Evolutionary conservation across 64 coral and sea anemone genomes (phyloP), one percentile per base, ranked within the genome.

Genomic region (Actinia equina): DNA sequence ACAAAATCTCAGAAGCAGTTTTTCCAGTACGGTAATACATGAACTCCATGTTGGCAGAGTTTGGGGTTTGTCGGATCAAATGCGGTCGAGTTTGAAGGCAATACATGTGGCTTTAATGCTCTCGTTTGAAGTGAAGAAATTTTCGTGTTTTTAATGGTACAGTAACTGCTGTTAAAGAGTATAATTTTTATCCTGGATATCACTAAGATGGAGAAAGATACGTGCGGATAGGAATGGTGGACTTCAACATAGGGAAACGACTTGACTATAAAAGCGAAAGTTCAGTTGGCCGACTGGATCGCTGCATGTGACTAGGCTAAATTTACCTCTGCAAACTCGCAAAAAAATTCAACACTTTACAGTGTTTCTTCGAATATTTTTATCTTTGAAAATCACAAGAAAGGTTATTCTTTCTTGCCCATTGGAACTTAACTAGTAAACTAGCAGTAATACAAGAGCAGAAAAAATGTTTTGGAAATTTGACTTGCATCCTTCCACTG

Each of bases 381-480:
- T 74, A 74, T 26, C 25, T 30, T 4, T 27, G 13, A 37, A 74
- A 8, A 30, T 30, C 25, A 74, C 12, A 1, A 41, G 26, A 74
- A 14, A 30, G 69, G 12, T 74, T 30, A 41, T 10, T 74, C 69
- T 74, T 30, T 60, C 18, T 18, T 41, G 54, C 43, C 43, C 22
- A 27, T 17, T 43, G 41, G 30, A 23, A 60, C 0, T 22, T 61
- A 26, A 27, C 4, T 56, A 62, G 30, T 63, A 63, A 85, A 26
- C 8, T 60, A 26, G 7, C 52, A 85, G 10, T 42, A 87, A 83
- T 88, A 44, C 59, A 74, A 44, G 43, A 93, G 46, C 79, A 90
- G 88, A 52, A 85, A 85, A 83, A 77, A 99, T 99, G 97, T 99
- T 99, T 95, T 99, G 97, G 97, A 99, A 95, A 88, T 99, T 99